Percentiles rank a stretch among this genome's conserved stretches.
phyloP scores from a whole-genome alignment of 2,113 vertebrate genomes.

The Cochlearius cochlearius region DNA sequence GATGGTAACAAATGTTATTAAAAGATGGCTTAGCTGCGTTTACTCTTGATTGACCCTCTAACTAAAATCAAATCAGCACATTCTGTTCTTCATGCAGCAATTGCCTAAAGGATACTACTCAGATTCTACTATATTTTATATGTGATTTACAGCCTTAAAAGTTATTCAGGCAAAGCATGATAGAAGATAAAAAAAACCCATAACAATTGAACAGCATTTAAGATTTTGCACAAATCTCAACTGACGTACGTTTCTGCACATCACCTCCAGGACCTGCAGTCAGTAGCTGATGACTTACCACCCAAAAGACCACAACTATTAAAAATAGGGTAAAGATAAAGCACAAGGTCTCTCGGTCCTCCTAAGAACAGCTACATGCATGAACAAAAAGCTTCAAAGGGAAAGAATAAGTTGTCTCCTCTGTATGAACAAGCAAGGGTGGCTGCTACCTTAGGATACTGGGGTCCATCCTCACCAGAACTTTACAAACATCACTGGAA shows the following conservation, averaged over 20 bases:
- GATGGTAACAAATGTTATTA: not conserved
- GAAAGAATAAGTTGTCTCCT: not conserved
- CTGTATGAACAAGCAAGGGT: not conserved
- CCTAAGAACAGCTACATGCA: not conserved
- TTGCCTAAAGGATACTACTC: not conserved
- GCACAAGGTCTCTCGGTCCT: not conserved
- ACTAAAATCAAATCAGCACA: not conserved
- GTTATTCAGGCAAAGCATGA: not conserved
- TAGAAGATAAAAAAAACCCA: not conserved
- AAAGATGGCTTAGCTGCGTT: not conserved
- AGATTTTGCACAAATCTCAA: not conserved
- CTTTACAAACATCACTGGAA: not conserved
- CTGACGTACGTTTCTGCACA: not conserved
- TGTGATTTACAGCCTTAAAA: not conserved
- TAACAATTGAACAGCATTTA: not conserved
- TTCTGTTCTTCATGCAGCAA: not conserved
- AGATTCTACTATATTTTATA: not conserved
- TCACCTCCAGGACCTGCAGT: not conserved
- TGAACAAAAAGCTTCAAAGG: not conserved
- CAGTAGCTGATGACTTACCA: not conserved
- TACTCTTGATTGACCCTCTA: not conserved
- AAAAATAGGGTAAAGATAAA: not conserved
- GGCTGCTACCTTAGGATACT: not conserved
- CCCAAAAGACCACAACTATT: not conserved
- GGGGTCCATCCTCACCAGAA: not conserved